Evolutionary conservation across 2,797 vertebrate genomes (phyloP).

Genomic region (Alosa sapidissima): DNA sequence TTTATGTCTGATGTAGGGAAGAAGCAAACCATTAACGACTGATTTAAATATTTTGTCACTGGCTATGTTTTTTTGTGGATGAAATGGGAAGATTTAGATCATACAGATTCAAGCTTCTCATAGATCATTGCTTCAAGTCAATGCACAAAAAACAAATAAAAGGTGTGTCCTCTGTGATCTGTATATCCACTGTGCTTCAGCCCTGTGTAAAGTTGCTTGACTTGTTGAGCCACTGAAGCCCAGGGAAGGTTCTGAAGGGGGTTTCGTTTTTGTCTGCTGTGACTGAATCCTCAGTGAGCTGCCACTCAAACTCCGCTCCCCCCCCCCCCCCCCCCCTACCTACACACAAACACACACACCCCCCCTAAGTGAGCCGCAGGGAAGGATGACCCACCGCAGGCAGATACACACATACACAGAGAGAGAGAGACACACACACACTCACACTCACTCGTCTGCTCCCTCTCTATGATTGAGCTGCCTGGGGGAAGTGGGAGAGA

Average conservation of each 20-base stretch:
- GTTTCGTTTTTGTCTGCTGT: background rate
- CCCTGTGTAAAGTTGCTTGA: constrained; percentile 1
- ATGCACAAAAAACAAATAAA: background rate
- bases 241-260: background rate
- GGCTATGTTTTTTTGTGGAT: background rate
- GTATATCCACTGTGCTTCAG: background rate
- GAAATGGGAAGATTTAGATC: constrained; percentile 10
- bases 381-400: constrained; percentile 4
- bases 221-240: background rate
- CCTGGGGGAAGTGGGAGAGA: background rate
- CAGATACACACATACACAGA: background rate
- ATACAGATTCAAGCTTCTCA: background rate
- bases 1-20: background rate
- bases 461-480: constrained; percentile 11
- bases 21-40: background rate
- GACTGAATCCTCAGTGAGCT: constrained; percentile 14
- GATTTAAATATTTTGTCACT: constrained; percentile 7
- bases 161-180: background rate
- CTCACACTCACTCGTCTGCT: background rate
- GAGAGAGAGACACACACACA: background rate
- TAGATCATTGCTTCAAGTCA: background rate
- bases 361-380: background rate
- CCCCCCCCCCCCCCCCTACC: too few relatives aligned
- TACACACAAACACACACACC: too few relatives aligned
- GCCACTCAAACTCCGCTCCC: background rate